Base-by-base conservation (phyloP, 2,888 invertebrate species). In the Drosophila putrida region DNA sequence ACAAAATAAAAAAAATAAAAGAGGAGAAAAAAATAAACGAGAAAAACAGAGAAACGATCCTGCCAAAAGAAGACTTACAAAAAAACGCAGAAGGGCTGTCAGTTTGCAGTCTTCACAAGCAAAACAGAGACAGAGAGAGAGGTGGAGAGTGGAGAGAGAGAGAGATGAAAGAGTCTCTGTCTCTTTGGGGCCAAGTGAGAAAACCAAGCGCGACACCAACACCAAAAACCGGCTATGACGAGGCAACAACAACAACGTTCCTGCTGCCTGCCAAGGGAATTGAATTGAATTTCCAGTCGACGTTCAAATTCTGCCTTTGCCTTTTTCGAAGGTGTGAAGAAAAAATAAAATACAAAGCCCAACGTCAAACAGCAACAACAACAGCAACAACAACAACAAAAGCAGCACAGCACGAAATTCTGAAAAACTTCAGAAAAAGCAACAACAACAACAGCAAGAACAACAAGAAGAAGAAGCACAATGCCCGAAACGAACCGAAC, bases 211-310 rank as follows among this genome's bases (percentile, higher is more conserved):
- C 85, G 85, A 85, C 85, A 85, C 85, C 89, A 85, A 85, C 85
- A 85, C 85, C 85, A 85, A 82, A 85, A 85, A 85, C 85, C 85
- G 89, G 85, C 89, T 88, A 71, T 69, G 66, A 62, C 51, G 51
- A 3, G 20, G 20, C 20, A 20, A 20, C 20, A 20, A 20, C 20
- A 20, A 20, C 51, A 50, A 63, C 69, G 54, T 58, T 74, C 28
- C 72, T 50, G 36, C 49, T 58, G 67, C 28, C 72, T 50, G 36
- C 49, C 70, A 85, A 88, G 85, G 85, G 85, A 89, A 85, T 89
- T 89, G 85, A 89, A 85, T 85, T 89, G 85, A 88, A 85, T 89
- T 85, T 85, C 79, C 88, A 89, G 85, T 85, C 89, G 76, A 89
- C 86, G 90, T 83, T 88, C 57, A 89, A 82, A 89, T 89, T 88